Conservation (phyloP, 2,888 invertebrate species). For the Pogonocherus hispidulus region DNA sequence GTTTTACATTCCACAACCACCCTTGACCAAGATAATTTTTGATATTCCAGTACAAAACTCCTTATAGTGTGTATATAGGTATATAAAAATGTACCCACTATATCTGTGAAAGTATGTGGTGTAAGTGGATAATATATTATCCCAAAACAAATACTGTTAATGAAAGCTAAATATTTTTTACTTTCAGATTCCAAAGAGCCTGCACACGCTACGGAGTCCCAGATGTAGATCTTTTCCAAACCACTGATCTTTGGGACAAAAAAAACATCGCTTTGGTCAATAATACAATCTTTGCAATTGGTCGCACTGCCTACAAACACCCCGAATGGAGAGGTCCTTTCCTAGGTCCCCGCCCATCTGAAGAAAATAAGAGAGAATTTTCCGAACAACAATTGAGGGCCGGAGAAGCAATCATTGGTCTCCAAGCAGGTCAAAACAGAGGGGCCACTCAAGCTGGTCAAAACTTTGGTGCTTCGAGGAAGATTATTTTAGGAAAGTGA, state of each 20-base stretch:
- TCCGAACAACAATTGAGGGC: conserved; percentile 86
- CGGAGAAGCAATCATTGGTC: conserved; percentile 85
- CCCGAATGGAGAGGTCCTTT: conserved; percentile 87
- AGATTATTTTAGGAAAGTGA: conserved; percentile 85
- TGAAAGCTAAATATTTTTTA: conserved; percentile 43
- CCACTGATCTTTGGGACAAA: conserved; percentile 91
- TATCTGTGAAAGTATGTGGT: too few species aligned
- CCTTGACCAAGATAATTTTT: too few species aligned
- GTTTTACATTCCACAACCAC: too few species aligned
- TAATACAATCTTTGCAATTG: conserved; percentile 88
- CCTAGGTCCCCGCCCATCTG: conserved; percentile 88
- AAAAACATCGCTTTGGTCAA: conserved; percentile 92
- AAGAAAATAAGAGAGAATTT: conserved; percentile 87
- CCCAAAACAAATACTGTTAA: too few species aligned
- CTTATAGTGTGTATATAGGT: too few species aligned
- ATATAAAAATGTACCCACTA: too few species aligned
- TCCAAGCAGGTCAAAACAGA: conserved; percentile 90
- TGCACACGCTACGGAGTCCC: conserved; percentile 88
- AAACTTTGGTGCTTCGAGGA: conserved; percentile 87
- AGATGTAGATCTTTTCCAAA: conserved; percentile 90
- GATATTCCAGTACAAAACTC: too few species aligned
- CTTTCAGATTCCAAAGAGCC: conserved; percentile 82
- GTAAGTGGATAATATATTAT: too few species aligned
- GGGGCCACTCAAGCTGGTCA: conserved; percentile 89
- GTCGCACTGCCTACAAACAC: conserved; percentile 87